These are phyloP conservation scores for Nettapus auritus DNA, from an alignment of 2,113 vertebrate species.

Conservation along the genomic window DNA sequence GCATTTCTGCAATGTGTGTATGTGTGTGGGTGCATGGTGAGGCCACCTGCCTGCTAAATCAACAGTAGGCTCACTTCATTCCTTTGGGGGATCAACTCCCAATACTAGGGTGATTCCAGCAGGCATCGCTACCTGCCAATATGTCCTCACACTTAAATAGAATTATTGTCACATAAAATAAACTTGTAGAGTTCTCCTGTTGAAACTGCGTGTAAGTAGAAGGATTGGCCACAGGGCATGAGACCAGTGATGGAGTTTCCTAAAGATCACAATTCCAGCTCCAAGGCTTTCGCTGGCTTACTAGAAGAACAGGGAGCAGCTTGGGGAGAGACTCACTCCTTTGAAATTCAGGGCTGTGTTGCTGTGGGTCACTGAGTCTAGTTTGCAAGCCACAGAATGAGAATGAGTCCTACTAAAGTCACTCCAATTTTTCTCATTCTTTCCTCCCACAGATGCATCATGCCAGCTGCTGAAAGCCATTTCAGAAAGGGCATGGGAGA, in stretches of 20 bases:
- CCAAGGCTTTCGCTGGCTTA: background rate
- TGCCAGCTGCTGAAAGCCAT: background rate
- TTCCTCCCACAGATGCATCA: slow-evolving; percentile 50
- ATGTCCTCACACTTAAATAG: background rate
- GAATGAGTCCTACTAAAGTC: slow-evolving; percentile 34
- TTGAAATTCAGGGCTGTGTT: slow-evolving; percentile 50
- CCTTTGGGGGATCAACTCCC: background rate
- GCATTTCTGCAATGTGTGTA: background rate
- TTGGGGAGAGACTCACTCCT: background rate
- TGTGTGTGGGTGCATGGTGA: background rate
- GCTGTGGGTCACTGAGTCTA: slow-evolving; percentile 28
- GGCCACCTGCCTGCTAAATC: background rate
- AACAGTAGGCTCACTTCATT: background rate
- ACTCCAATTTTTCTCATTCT: slow-evolving; percentile 53
- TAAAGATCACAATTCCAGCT: slow-evolving; percentile 23
- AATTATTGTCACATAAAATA: background rate
- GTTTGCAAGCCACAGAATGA: slow-evolving; percentile 43
- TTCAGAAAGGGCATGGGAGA: slow-evolving; percentile 46
- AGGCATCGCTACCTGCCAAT: background rate
- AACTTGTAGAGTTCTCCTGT: background rate
- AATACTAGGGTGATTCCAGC: background rate
- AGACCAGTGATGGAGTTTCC: background rate
- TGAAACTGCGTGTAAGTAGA: background rate
- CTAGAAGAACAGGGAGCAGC: background rate
- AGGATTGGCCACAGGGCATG: background rate